Conservation (phyloP, 2,797 vertebrate genomes). For the Acridotheres tristis region DNA sequence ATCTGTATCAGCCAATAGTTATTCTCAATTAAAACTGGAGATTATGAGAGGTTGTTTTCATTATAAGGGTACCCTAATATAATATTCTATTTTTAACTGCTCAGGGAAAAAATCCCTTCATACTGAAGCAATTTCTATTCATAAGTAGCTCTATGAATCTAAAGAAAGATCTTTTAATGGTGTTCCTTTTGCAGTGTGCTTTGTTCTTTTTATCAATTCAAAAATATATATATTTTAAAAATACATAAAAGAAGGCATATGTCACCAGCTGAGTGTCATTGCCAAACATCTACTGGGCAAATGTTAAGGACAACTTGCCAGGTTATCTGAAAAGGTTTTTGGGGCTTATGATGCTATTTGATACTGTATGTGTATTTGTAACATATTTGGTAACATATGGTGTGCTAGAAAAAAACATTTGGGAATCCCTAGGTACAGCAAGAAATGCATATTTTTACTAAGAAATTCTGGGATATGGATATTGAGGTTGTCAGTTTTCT, state of each 20-base stretch:
- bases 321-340: background rate
- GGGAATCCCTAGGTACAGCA: background rate
- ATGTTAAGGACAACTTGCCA: background rate
- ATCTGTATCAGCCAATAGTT: background rate
- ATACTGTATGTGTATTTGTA: background rate
- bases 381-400: background rate
- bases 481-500: background rate
- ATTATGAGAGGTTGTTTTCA: background rate
- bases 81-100: background rate
- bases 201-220: background rate
- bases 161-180: background rate
- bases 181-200: background rate
- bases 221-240: background rate
- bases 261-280: background rate
- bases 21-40: background rate
- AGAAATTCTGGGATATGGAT: background rate
- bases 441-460: background rate
- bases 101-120: background rate
- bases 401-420: background rate
- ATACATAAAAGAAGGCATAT: background rate
- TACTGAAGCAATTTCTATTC: background rate
- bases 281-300: background rate
- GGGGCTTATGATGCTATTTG: background rate
- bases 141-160: background rate
- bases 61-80: background rate